phyloP scores from a whole-genome alignment of 2,797 vertebrate genomes.

The Xyrichtys novacula region DNA sequence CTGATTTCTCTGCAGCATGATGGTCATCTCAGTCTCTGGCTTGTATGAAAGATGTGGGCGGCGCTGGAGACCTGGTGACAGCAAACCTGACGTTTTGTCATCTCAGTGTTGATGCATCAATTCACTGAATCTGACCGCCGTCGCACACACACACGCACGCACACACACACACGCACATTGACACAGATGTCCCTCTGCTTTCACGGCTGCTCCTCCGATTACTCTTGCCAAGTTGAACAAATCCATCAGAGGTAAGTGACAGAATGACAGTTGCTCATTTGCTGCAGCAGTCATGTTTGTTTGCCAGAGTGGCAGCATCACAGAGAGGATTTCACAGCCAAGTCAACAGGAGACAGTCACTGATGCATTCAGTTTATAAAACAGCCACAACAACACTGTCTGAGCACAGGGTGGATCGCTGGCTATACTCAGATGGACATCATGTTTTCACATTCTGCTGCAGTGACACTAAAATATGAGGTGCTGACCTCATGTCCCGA shows the following conservation, averaged over 20 bases:
- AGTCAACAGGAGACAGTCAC: slow-evolving; percentile 18
- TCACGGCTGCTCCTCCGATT: slow-evolving; percentile 29
- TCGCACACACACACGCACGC: slow-evolving; percentile 5
- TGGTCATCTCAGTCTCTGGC: slow-evolving; percentile 41
- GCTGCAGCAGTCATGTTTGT: slow-evolving; percentile 20
- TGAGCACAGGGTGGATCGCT: not conserved
- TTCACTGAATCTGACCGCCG: slow-evolving; percentile 57
- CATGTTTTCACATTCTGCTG: too few species aligned
- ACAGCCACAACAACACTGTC: not conserved
- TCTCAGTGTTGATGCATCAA: slow-evolving; percentile 69
- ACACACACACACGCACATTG: slow-evolving; percentile 8
- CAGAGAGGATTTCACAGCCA: slow-evolving; percentile 22
- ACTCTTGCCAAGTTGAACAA: slow-evolving; percentile 51
- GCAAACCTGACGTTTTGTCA: slow-evolving; percentile 54
- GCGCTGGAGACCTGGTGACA: slow-evolving; percentile 20
- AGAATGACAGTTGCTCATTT: slow-evolving; percentile 35
- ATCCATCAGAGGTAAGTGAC: slow-evolving; percentile 49
- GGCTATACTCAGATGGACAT: too few species aligned
- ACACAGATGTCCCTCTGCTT: slow-evolving; percentile 13
- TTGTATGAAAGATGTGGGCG: slow-evolving; percentile 46
- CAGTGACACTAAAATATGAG: too few species aligned
- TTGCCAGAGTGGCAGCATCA: slow-evolving; percentile 12
- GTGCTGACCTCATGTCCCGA: too few species aligned
- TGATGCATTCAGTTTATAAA: not conserved
- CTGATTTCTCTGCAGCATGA: slow-evolving; percentile 13